Evolutionary conservation across 2,888 invertebrate species (phyloP).

Genomic region (Piscicola geometra): DNA sequence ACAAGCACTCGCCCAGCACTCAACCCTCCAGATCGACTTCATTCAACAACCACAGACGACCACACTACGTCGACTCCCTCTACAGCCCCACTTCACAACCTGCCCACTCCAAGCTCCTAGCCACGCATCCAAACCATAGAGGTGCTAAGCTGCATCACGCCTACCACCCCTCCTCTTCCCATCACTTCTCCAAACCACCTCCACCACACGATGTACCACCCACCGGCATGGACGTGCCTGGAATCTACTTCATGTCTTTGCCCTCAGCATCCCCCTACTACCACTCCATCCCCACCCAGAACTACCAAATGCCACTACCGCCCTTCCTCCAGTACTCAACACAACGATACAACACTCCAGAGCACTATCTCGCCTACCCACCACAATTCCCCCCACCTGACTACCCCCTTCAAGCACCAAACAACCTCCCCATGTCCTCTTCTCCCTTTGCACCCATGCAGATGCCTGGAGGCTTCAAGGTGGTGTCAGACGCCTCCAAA

Average conservation of each 20-base stretch:
- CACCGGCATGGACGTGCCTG: not conserved
- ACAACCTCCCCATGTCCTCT: not conserved
- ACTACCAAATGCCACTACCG: not conserved
- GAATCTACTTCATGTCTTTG: constrained; percentile 5
- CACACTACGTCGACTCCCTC: not conserved
- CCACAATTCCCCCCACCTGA: not conserved
- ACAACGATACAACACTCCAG: not conserved
- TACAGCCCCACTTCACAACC: no score
- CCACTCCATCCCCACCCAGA: not conserved
- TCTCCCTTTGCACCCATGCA: not conserved
- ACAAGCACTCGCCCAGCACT: not conserved
- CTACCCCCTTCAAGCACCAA: not conserved
- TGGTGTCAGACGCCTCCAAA: not conserved
- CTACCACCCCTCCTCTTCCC: not conserved
- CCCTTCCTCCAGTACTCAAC: not conserved
- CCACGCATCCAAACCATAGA: no score
- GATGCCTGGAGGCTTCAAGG: constrained; percentile 6
- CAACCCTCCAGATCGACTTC: not conserved
- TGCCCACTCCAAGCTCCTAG: not conserved
- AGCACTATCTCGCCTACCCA: not conserved
- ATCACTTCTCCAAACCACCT: not conserved
- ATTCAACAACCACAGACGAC: not conserved
- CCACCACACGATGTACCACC: not conserved
- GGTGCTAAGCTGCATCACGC: no score
- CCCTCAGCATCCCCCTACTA: not conserved